Evolutionary conservation across 2,113 vertebrate species (phyloP).

Genomic region (Excalfactoria chinensis): DNA sequence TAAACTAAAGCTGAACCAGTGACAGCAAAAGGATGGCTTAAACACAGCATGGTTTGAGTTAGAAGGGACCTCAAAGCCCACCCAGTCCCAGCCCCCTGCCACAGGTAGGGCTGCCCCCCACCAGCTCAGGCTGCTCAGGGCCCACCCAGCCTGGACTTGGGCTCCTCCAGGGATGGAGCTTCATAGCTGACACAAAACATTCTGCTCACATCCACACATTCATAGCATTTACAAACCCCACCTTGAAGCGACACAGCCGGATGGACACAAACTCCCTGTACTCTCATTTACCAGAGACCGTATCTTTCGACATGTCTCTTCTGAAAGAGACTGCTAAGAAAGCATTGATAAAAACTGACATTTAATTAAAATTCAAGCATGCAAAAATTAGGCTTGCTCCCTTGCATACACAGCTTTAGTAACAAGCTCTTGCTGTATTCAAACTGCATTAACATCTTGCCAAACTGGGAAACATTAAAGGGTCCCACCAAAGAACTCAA

Average conservation of each 20-base stretch:
- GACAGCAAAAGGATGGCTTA: not conserved
- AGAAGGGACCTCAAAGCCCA: not conserved
- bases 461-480: not conserved
- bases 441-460: not conserved
- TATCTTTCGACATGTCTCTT: not conserved
- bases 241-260: not conserved
- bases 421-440: not conserved
- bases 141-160: not conserved
- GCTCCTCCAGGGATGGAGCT: not conserved
- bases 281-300: fast-evolving
- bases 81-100: not conserved
- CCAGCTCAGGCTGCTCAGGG: not conserved
- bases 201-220: not conserved
- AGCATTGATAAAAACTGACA: not conserved
- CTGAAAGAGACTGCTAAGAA: not conserved
- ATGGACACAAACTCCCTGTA: fast-evolving
- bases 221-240: not conserved
- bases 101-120: not conserved
- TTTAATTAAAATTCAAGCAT: not conserved
- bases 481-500: not conserved
- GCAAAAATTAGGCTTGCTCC: not conserved
- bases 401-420: not conserved
- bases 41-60: not conserved
- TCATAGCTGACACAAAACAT: not conserved
- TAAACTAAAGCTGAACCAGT: not conserved